A percentile compares a stretch with the other conserved stretches of the same genome.
Evolutionary conservation across 2,113 vertebrate species (phyloP).

Genomic region (Butorides virescens): DNA sequence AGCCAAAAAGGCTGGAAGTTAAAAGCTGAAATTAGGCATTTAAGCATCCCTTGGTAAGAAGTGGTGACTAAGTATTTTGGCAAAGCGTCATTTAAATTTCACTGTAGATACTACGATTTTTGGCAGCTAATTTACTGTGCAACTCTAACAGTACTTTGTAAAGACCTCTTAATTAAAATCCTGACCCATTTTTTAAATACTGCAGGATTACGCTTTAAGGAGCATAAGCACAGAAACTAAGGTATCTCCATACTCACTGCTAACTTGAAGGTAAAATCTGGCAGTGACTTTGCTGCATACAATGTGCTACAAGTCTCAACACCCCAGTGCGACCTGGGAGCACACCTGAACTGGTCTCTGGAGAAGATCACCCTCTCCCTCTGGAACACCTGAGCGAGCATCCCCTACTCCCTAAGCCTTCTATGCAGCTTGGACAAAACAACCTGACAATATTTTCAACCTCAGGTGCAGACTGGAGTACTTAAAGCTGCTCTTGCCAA

Average conservation of each 20-base stretch:
- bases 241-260: not conserved
- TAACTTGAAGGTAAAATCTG: not conserved
- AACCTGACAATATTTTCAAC: not conserved
- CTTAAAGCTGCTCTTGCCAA: not conserved
- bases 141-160: not conserved
- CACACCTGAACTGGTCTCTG: not conserved
- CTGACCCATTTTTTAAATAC: not conserved
- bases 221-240: not conserved
- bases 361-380: not conserved
- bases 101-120: not conserved
- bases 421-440: not conserved
- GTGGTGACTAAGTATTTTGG: not conserved
- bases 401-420: not conserved
- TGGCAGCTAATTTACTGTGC: not conserved
- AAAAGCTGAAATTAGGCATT: not conserved
- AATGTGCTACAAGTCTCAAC: not conserved
- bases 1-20: not conserved
- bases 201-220: not conserved
- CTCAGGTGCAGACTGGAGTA: not conserved
- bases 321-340: not conserved
- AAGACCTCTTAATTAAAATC: not conserved
- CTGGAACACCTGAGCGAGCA: not conserved
- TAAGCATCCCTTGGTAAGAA: not conserved
- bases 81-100: not conserved
- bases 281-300: not conserved